Base-by-base conservation (phyloP, 2,797 vertebrate genomes). In the Heteromormyrus szaboi region DNA sequence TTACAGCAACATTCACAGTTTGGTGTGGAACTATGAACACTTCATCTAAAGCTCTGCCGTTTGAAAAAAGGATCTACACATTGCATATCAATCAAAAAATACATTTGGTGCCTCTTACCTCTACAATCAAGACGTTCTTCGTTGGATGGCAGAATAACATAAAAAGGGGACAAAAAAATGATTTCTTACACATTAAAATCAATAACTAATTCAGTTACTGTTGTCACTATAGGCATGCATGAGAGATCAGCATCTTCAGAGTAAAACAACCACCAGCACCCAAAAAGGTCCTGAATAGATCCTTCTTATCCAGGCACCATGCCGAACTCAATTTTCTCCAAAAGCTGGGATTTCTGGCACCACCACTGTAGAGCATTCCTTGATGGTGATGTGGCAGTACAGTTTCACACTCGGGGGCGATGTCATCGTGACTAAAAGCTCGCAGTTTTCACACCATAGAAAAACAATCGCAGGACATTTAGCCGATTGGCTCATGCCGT, bases 71-170 rank as follows among this genome's bases (percentile, higher is more conserved):
- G 22, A 37, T 72, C 29, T 37, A 37, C 14, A 17, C 12, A 37
- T 72, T 72, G 14, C 37, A 72, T 37, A 17, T 72, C 68, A 37
- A 72, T 72, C 68, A 72, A 41, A 72, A 72, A 72, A 72, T 37
- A 72, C 33, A 72, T 72, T 37, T 37, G 33, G 12, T 72, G 65
- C 12, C 25, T 17, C 92, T 92, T 88, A 93, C 92, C 91, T 93
- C 92, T 0, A 92, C 91, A 81, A 93, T 93, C 90, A 93, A 88
- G 83, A 93, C 92, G 46, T 92, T 91, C 93, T 93, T 90, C 37
- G 37, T 87, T 51, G 19, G 72, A 89, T 85, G 79, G 62, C 59
- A 89, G 51, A 90, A 25, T 88, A 88, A 68, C 76, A 59, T 25
- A 84, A 79, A 72, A 90, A 29, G 51, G 56, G 62, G 44, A 41